Percentiles rank a stretch among this genome's conserved stretches.
Conservation (phyloP, 2,888 invertebrate genomes). For the Acronicta psi region DNA sequence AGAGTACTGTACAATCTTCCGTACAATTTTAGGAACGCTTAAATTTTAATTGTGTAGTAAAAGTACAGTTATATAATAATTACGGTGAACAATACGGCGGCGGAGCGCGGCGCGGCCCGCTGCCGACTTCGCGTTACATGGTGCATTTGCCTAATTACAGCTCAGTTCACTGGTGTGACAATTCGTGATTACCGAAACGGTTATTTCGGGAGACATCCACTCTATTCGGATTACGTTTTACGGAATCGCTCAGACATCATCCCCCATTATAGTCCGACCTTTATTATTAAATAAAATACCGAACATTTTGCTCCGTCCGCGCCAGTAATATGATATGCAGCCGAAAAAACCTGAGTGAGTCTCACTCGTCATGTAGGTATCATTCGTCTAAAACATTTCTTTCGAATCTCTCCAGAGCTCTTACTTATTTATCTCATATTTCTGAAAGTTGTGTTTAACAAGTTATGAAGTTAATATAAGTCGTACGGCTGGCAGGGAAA, state of each 20-base stretch:
- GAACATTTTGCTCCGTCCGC: constrained; percentile 52
- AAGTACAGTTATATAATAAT: constrained; percentile 87
- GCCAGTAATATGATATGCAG: constrained; percentile 67
- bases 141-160: constrained; percentile 87
- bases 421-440: constrained; percentile 79
- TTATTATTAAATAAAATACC: constrained; percentile 71
- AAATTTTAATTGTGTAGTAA: constrained; percentile 88
- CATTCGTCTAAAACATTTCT: constrained; percentile 67
- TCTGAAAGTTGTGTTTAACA: constrained; percentile 83
- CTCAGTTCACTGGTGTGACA: constrained; percentile 83
- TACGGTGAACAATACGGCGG: constrained; percentile 82
- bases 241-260: constrained; percentile 66
- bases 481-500: constrained; percentile 75
- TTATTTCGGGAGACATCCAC: constrained; percentile 75
- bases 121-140: constrained; percentile 77
- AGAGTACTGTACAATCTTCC: constrained; percentile 77
- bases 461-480: constrained; percentile 85
- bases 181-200: constrained; percentile 81
- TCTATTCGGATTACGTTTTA: constrained; percentile 70
- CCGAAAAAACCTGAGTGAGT: constrained; percentile 66
- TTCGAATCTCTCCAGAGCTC: constrained; percentile 75
- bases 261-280: constrained; percentile 61
- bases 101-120: constrained; percentile 60
- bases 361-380: constrained; percentile 65
- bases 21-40: constrained; percentile 85